A percentile compares a stretch with the other conserved stretches of the same genome.
Evolutionary conservation across 1,140 invertebrate genomes (phyloP).

Genomic region (Yoshiicerus persimilis): DNA sequence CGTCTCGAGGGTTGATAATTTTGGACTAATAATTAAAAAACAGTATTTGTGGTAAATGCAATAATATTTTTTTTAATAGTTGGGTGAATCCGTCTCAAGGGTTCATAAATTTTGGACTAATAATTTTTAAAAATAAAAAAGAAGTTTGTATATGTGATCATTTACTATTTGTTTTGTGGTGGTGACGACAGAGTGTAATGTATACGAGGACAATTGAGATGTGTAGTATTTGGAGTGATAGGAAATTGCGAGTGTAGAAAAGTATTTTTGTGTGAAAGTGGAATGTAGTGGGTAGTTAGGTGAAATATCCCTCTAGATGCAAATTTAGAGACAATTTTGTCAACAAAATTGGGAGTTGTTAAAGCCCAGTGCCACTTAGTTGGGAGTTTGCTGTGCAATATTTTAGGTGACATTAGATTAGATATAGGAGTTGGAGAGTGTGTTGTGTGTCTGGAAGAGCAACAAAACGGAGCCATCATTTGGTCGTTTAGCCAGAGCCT

Average conservation of each 20-base stretch:
- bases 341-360: constrained; percentile 18
- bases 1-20: too few species aligned
- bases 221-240: neutral
- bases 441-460: neutral
- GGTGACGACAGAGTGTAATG: too few species aligned
- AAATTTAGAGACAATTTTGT: constrained; percentile 30
- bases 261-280: neutral
- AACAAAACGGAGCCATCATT: neutral
- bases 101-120: too few species aligned
- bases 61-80: too few species aligned
- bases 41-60: too few species aligned
- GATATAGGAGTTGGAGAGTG: neutral
- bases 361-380: constrained; percentile 11
- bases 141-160: neutral
- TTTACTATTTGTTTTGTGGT: neutral
- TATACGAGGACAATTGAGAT: neutral
- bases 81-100: too few species aligned
- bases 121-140: too few species aligned
- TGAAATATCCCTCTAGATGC: constrained; percentile 24
- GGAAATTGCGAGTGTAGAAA: neutral
- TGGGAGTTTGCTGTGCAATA: neutral
- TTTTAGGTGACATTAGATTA: constrained; percentile 1
- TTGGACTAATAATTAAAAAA: too few species aligned
- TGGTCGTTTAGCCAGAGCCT: neutral
- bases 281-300: constrained; percentile 1